Base-by-base conservation (phyloP, 2,888 invertebrate genomes). In the Epinotia bilunana region DNA sequence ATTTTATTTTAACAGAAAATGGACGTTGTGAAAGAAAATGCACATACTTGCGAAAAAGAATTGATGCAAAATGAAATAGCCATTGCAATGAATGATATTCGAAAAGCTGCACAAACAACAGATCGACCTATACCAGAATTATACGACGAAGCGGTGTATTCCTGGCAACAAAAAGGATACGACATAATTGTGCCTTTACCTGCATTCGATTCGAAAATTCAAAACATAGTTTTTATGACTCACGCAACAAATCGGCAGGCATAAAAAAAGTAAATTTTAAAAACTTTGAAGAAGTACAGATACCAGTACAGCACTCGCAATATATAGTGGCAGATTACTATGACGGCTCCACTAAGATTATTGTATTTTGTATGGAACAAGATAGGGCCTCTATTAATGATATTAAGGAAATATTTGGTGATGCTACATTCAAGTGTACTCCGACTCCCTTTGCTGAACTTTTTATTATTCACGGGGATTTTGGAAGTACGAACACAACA, bases 261-360 rank as follows among this genome's bases (percentile, higher is more conserved):
- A 16, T 58, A 6, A 43, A 68, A 2, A 68, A 58, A 43, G 2
- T 68, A 68, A 13, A 68, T 68, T 68, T 57, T 43, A 58, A 68
- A 33, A 9, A 1, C 9, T 68, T 68, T 68, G 57, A 58, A 55
- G 68, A 68, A 68, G 68, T 68, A 2, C 57, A 58, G 43, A 55
- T 68, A 55, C 68, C 68, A 20, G 53, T 67, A 57, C 67, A 67
- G 67, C 57, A 67, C 67, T 67, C 7, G 49, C 53, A 67, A 67
- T 67, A 53, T 39, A 4, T 57, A 53, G 49, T 67, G 49, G 57
- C 57, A 67, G 67, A 67, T 67, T 55, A 67, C 3, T 67, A 67
- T 67, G 67, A 67, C 55, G 57, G 33, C 23, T 1, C 28, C 67
- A 57, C 67, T 55, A 67, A 57, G 57, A 67, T 67, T 63, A 1